Evolutionary conservation across 2,113 vertebrate genomes (phyloP), one percentile per base, ranked within the genome.

Genomic region (Rhinopomastus cyanomelas): DNA sequence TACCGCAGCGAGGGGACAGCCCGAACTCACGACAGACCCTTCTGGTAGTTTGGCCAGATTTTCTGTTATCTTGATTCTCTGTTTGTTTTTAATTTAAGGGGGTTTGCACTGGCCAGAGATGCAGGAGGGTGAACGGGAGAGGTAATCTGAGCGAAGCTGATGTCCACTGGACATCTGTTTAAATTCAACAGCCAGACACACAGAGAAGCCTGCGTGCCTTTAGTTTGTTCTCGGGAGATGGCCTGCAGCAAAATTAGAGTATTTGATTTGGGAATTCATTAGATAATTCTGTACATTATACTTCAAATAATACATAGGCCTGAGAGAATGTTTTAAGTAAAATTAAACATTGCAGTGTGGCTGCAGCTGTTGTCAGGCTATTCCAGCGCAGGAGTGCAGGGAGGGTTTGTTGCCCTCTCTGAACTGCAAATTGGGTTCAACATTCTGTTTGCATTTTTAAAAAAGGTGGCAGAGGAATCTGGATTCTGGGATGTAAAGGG

Each of bases 211-310:
- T 56, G 34, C 56, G 66, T 53, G 61, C 78, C 83, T 95, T 79
- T 16, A 60, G 92, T 92, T 86, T 92, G 60, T 93, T 81, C 64
- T 93, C 8, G 15, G 78, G 84, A 96, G 91, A 94, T 89, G 93
- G 93, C 89, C 96, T 90, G 89, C 93, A 90, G 95, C 91, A 93
- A 93, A 92, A 91, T 34, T 69, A 52, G 89, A 88, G 87, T 86
- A 93, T 94, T 96, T 95, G 91, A 92, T 93, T 93, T 93, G 84
- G 93, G 95, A 94, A 95, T 96, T 95, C 93, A 91, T 95, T 94
- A 95, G 95, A 91, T 95, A 93, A 93, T 96, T 95, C 92, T 77
- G 69, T 64, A 88, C 48, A 3, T 84, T 90, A 26, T 82, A 85
- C 85, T 92, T 90, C 92, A 84, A 86, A 81, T 86, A 88, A 82